phyloP scores from a whole-genome alignment of 2,113 vertebrate species.

The Odocoileus hemionus region DNA sequence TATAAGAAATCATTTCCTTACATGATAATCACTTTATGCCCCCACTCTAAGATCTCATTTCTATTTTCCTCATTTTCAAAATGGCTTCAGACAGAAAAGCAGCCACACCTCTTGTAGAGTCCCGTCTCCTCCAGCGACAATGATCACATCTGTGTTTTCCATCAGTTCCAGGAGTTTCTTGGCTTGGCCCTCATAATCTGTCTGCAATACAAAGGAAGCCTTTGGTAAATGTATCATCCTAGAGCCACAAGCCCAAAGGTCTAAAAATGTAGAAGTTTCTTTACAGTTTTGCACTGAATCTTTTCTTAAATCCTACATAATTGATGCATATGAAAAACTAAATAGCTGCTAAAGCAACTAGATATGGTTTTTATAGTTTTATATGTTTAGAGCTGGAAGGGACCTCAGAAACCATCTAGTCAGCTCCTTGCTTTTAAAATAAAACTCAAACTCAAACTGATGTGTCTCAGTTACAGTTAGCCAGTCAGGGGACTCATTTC shows the following conservation, averaged over 20 bases:
- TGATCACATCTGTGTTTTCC: conserved; percentile 93
- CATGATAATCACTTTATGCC: neutral
- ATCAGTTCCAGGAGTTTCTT: conserved; percentile 96
- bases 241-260: neutral
- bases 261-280: neutral
- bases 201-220: conserved; percentile 82
- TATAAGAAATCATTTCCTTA: neutral
- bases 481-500: neutral
- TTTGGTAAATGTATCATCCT: neutral
- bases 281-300: neutral
- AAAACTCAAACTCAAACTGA: neutral
- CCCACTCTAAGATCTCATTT: neutral
- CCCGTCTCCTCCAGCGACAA: conserved; percentile 96
- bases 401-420: neutral
- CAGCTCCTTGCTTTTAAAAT: neutral
- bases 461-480: neutral
- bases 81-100: neutral
- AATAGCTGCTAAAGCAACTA: neutral
- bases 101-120: conserved; percentile 92
- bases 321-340: neutral
- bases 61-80: neutral
- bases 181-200: conserved; percentile 97
- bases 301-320: neutral
- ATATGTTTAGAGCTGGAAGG: neutral
- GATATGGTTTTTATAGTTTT: neutral